Percentiles rank a stretch among this genome's conserved stretches.
Evolutionary conservation across 23 tunicate genomes (phyloP).

Genomic region (Corella eumyota): DNA sequence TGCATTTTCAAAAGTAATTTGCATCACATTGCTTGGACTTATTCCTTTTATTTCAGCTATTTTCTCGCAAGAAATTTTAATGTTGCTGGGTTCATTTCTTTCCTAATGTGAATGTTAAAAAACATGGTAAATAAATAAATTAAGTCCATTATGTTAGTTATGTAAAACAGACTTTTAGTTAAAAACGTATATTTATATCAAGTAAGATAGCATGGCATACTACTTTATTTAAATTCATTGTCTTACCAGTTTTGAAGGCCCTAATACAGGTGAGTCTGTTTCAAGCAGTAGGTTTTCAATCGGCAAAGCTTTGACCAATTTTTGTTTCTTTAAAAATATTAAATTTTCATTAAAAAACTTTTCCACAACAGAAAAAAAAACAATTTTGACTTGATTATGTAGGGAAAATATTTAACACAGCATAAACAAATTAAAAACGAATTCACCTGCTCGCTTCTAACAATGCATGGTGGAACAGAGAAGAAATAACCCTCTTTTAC

Average conservation of each 20-base stretch:
- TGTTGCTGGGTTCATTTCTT: conserved; percentile 61
- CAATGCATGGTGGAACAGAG: conserved; percentile 81
- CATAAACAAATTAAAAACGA: background rate
- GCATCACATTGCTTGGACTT: conserved; percentile 27
- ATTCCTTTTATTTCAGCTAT: conserved; percentile 73
- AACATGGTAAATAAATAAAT: background rate
- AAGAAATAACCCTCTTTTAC: conserved; percentile 73
- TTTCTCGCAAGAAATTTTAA: conserved; percentile 41
- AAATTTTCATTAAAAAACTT: background rate
- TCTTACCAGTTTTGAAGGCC: conserved; percentile 49
- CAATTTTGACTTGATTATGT: background rate
- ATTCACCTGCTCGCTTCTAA: conserved; percentile 68
- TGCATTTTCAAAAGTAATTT: conserved; percentile 50
- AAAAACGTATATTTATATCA: background rate
- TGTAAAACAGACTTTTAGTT: background rate
- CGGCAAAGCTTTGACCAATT: conserved; percentile 67
- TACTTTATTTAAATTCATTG: background rate
- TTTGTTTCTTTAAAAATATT: conserved; percentile 47
- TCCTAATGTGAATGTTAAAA: conserved; percentile 13
- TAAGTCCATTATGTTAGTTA: no score
- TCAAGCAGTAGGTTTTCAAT: conserved; percentile 65
- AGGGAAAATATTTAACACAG: background rate
- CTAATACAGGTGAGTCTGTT: conserved; percentile 88
- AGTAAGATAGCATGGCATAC: background rate
- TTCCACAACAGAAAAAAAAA: background rate